A percentile compares a stretch with the other conserved stretches of the same genome.
Evolutionary conservation across 1,140 invertebrate genomes (phyloP).

Genomic region (Drosophila mauritiana): DNA sequence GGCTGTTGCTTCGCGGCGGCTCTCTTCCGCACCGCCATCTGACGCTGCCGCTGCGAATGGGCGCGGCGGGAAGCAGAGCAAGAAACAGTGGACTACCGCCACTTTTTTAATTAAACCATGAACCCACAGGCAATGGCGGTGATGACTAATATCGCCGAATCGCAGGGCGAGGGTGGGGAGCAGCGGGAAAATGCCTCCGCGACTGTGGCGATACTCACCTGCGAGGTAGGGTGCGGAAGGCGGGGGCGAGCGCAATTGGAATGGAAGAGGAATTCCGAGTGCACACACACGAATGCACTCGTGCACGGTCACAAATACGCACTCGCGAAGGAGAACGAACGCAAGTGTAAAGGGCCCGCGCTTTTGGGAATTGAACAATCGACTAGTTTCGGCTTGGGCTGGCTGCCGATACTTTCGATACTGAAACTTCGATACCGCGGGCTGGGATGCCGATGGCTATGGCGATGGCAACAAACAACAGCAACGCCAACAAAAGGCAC

Average conservation of each 20-base stretch:
- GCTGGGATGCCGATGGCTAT: neutral
- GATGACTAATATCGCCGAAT: constrained; percentile 66
- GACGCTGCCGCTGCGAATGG: constrained; percentile 34
- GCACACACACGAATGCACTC: constrained; percentile 18
- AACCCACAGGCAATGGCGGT: neutral
- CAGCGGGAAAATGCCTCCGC: constrained; percentile 36
- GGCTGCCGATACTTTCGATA: constrained; percentile 11
- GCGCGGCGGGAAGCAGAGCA: constrained; percentile 73
- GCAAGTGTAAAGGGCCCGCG: constrained; percentile 36
- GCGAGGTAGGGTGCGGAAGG: neutral
- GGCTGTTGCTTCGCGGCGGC: constrained; percentile 69
- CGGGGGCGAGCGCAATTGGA: constrained; percentile 22
- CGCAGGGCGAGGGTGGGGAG: neutral
- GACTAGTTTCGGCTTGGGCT: constrained; percentile 43
- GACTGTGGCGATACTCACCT: constrained; percentile 45
- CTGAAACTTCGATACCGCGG: neutral
- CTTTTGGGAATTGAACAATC: constrained; percentile 28
- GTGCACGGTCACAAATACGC: constrained; percentile 3
- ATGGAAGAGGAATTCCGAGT: constrained; percentile 32
- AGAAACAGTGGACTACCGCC: constrained; percentile 16
- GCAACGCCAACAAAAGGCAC: constrained; percentile 16
- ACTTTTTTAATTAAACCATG: constrained; percentile 69
- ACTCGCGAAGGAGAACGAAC: constrained; percentile 15
- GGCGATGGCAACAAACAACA: constrained; percentile 8
- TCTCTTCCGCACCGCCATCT: constrained; percentile 41